Conservation (phyloP, 2,113 vertebrate genomes). For the Azemiops feae region DNA sequence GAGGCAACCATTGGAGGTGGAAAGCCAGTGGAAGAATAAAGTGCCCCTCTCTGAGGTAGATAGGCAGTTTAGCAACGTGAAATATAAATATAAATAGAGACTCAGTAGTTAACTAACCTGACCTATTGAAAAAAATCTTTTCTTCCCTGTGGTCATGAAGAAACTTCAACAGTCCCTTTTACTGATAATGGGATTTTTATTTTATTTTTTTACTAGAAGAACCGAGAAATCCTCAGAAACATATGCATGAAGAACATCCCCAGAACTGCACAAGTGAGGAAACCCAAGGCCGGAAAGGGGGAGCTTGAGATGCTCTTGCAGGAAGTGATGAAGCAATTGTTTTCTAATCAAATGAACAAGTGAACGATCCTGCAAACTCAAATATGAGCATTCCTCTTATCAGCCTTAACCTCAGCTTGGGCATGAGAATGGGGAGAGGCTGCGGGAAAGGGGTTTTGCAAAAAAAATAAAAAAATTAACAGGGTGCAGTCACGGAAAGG, state of each 20-base stretch:
- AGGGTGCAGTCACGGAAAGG: constrained; percentile 30
- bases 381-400: background rate
- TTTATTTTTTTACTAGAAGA: background rate
- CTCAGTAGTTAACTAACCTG: background rate
- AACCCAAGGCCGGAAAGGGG: background rate
- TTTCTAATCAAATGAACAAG: background rate
- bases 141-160: background rate
- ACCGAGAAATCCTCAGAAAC: background rate
- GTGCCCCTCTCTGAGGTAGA: background rate
- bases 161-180: background rate
- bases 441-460: background rate
- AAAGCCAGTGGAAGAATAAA: background rate
- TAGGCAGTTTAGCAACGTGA: background rate
- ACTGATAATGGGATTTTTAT: background rate
- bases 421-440: background rate
- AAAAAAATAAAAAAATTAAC: background rate
- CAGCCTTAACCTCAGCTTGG: background rate
- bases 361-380: background rate
- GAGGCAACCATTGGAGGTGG: background rate
- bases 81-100: background rate
- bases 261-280: background rate
- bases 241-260: background rate
- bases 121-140: background rate
- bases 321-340: constrained; percentile 1
- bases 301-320: background rate